Conservation (phyloP, 2,888 invertebrate species). For the Hirtodrosophila confusa region DNA sequence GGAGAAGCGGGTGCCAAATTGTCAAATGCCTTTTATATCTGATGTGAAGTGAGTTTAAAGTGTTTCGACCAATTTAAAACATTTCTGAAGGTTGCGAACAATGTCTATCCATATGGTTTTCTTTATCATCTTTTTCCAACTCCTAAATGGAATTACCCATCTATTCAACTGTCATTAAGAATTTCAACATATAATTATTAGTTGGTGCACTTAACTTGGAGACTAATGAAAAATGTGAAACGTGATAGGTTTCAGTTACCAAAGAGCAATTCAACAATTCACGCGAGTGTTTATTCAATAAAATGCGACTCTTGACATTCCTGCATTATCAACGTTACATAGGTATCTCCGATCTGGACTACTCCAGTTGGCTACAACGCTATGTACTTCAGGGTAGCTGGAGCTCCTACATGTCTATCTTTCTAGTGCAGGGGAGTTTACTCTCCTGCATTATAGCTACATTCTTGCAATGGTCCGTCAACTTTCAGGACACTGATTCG, state of each 20-base stretch:
- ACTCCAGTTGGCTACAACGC: neutral
- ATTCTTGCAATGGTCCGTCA: constrained; percentile 12
- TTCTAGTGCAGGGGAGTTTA: constrained; percentile 22
- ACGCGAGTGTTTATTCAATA: neutral
- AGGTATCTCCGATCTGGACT: constrained; percentile 45
- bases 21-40: no score
- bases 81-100: no score
- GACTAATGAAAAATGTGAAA: neutral
- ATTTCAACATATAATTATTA: constrained; percentile 1
- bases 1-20: no score
- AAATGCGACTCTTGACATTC: constrained; percentile 37
- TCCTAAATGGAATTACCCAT: no score
- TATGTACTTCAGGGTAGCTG: constrained; percentile 31
- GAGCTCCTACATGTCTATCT: neutral
- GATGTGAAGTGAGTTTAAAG: no score
- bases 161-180: neutral
- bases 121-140: no score
- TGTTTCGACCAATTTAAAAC: no score
- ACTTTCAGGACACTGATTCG: constrained; percentile 25
- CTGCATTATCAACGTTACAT: constrained; percentile 56
- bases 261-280: neutral
- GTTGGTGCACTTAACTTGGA: constrained; percentile 15
- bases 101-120: no score
- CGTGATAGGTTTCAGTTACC: constrained; percentile 9
- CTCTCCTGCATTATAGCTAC: constrained; percentile 19